Base-by-base conservation (phyloP, 2,888 invertebrate species). In the Cosmia trapezina region DNA sequence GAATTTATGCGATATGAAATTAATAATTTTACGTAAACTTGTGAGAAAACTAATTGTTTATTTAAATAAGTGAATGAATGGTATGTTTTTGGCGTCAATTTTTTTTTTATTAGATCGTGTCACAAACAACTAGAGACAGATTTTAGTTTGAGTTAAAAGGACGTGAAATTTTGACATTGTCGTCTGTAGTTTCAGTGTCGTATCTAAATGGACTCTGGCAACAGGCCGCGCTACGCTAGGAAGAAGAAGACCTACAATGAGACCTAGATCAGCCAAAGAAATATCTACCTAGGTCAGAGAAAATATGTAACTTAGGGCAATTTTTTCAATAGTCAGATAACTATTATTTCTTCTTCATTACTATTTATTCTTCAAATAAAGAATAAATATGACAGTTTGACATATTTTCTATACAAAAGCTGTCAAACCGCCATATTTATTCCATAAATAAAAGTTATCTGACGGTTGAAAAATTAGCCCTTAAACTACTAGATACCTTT, bases 1-100 rank as follows among this genome's bases (percentile, higher is more conserved):
- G 83, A 85, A 85, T 85, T 85, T 83, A 81, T 81, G 81, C 74
- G 57, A 66, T 78, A 80, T 65, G 33, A 66, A 63, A 51, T 56
- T 70, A 68, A 49, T 47, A 68, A 61, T 59, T 73, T 80, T 70
- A 70, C 73, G 61, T 73, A 45, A 65, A 70, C n/a, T 61, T 62
- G 67, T 65, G 73, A 76, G 47, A 59, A 60, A 57, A 45, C 33
- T 64, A 49, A 71, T 41, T 67, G 33, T 41, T 63, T 33, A 57
- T n/a, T n/a, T 66, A 53, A 68, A 41, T 49, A 73, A 66, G 51
- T 63, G 77, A 60, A 73, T 73, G 64, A 69, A 73, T 70, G 69
- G 33, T 53, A 75, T 17, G 7, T 51, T 66, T 53, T 60, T 74
- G 57, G 62, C 4, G 51, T 64, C 47, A 22, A 56, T n/a, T 43